A percentile compares a stretch with the other conserved stretches of the same genome.
Evolutionary conservation across 1,140 invertebrate species (phyloP).

Genomic region (Colletes latitarsis): DNA sequence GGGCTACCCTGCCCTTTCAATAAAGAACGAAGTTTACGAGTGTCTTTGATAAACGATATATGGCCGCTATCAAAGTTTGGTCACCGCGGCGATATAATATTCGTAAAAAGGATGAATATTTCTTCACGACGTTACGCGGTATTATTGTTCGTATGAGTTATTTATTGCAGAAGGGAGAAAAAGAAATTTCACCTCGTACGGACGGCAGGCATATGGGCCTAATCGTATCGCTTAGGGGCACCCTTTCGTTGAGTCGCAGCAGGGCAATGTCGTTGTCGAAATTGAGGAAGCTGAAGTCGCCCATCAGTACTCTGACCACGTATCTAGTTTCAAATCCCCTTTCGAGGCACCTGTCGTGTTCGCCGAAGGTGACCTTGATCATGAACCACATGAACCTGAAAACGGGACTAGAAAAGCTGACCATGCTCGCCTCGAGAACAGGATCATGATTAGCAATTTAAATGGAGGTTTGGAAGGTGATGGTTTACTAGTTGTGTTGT

Average conservation of each 20-base stretch:
- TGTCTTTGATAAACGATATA: too few species aligned
- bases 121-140: too few species aligned
- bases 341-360: slow-evolving; percentile 91
- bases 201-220: slow-evolving; percentile 90
- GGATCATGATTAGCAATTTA: not conserved
- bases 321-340: slow-evolving; percentile 87
- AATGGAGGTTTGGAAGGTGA: not conserved
- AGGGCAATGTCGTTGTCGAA: slow-evolving; percentile 94
- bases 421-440: slow-evolving; percentile 38
- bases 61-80: too few species aligned
- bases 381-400: slow-evolving; percentile 94
- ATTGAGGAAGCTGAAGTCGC: slow-evolving; percentile 90
- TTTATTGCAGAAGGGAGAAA: too few species aligned
- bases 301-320: slow-evolving; percentile 86
- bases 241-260: slow-evolving; percentile 88
- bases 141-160: too few species aligned
- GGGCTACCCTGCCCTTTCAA: too few species aligned
- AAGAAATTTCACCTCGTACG: slow-evolving; percentile 81
- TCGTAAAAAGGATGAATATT: too few species aligned
- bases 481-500: too few species aligned
- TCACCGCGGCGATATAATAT: too few species aligned
- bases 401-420: slow-evolving; percentile 74
- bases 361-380: slow-evolving; percentile 92
- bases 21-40: too few species aligned
- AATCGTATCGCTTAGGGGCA: slow-evolving; percentile 88